Percentiles rank a stretch among this genome's conserved stretches.
Evolutionary conservation across 2,797 vertebrate species (phyloP).

Genomic region (Dendrocincla fuliginosa): DNA sequence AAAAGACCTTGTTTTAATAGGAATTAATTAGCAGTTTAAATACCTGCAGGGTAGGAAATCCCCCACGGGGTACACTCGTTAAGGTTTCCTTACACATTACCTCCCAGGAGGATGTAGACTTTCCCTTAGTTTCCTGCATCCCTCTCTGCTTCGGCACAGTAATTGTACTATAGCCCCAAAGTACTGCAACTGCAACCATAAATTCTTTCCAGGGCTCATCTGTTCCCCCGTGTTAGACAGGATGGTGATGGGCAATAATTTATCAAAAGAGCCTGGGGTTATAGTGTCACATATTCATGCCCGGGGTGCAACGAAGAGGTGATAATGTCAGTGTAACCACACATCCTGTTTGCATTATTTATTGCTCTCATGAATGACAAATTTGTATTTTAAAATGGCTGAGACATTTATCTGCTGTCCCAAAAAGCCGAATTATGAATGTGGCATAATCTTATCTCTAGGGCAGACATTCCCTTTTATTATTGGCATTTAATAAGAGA

Average conservation of each 20-base stretch:
- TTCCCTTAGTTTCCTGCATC: constrained; percentile 36
- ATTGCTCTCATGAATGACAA: constrained; percentile 55
- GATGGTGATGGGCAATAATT: constrained; percentile 40
- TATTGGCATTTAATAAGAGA: constrained; percentile 30
- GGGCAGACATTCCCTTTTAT: constrained; percentile 7
- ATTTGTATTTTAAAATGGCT: constrained; percentile 49
- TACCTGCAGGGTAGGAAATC: constrained; percentile 54
- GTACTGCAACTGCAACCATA: not conserved
- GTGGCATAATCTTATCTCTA: constrained; percentile 34
- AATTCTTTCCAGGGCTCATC: constrained; percentile 19
- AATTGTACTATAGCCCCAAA: not conserved
- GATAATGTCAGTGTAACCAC: constrained; percentile 60
- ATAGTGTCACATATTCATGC: constrained; percentile 6
- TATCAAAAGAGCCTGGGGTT: constrained; percentile 27
- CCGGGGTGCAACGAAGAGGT: not conserved
- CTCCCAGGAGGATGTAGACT: constrained; percentile 56
- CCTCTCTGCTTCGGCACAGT: constrained; percentile 15
- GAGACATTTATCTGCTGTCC: constrained; percentile 29
- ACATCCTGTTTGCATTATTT: constrained; percentile 58
- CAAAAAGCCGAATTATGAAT: not conserved
- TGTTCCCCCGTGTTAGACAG: not conserved
- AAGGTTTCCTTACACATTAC: constrained; percentile 58
- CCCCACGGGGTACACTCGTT: constrained; percentile 21
- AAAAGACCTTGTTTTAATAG: constrained; percentile 63
- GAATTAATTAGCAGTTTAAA: constrained; percentile 70